Evolutionary conservation across 2,888 invertebrate genomes (phyloP).

Genomic region (Trachelus iudaicus): DNA sequence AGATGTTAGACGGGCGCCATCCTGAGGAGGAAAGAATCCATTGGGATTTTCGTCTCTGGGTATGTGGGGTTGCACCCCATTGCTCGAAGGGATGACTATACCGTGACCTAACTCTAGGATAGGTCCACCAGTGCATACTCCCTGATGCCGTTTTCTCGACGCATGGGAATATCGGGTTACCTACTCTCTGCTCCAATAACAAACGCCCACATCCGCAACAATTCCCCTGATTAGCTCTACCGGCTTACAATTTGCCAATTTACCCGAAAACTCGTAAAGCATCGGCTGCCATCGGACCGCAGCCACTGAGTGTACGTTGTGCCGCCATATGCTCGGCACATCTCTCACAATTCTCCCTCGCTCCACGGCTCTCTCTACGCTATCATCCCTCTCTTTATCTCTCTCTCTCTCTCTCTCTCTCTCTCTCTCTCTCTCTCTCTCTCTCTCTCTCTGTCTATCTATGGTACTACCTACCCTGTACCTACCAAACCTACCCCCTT

Average conservation of each 20-base stretch:
- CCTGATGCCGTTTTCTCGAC: constrained; percentile 4
- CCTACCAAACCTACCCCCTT: constrained; percentile 26
- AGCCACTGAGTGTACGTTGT: constrained; percentile 27
- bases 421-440: constrained; percentile 30
- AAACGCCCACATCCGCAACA: constrained; percentile 58
- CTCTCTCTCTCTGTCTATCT: constrained; percentile 26
- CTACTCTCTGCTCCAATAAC: constrained; percentile 46
- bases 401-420: constrained; percentile 17
- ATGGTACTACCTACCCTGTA: constrained; percentile 24
- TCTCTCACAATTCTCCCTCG: constrained; percentile 14
- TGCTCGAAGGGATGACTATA: constrained; percentile 23
- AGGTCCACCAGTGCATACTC: neutral
- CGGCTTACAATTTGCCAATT: constrained; percentile 61
- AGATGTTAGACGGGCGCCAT: constrained; percentile 61
- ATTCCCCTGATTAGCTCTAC: constrained; percentile 59
- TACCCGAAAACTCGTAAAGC: constrained; percentile 57
- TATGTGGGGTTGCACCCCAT: constrained; percentile 37
- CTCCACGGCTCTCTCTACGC: constrained; percentile 9
- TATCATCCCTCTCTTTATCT: constrained; percentile 28
- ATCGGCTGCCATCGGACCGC: constrained; percentile 40
- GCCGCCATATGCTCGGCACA: constrained; percentile 27
- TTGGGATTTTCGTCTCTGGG: constrained; percentile 37
- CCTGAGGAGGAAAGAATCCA: constrained; percentile 46
- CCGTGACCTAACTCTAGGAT: neutral
- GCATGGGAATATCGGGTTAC: constrained; percentile 54